Conservation (phyloP, 1,140 invertebrate species). For the Euwallacea fornicatus region DNA sequence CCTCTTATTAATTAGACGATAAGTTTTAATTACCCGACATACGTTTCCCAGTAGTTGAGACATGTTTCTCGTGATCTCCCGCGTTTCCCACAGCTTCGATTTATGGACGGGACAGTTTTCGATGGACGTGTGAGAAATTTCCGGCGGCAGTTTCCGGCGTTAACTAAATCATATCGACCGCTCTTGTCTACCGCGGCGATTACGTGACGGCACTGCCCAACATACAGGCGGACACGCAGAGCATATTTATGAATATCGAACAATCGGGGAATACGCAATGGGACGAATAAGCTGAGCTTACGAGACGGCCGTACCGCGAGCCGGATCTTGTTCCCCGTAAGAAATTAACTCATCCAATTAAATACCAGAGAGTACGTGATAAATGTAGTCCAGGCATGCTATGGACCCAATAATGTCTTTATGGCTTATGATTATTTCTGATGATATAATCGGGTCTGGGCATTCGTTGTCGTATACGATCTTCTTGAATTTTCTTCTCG, state of each 20-base stretch:
- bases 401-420: constrained; percentile 31
- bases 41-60: constrained; percentile 4
- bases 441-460: neutral
- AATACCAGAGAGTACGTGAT: constrained; percentile 28
- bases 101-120: neutral
- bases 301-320: constrained; percentile 17
- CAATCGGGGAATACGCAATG: too few species aligned
- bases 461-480: too few species aligned
- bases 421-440: constrained; percentile 19
- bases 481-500: too few species aligned
- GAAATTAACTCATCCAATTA: constrained; percentile 35
- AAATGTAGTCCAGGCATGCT: constrained; percentile 26
- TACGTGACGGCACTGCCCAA: constrained; percentile 20
- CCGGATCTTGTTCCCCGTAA: constrained; percentile 19
- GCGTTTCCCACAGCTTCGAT: constrained; percentile 10
- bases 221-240: neutral
- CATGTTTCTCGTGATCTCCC: constrained; percentile 16
- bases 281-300: constrained; percentile 1
- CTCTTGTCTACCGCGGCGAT: constrained; percentile 1
- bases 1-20: constrained; percentile 15
- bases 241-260: constrained; percentile 7
- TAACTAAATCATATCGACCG: constrained; percentile 28
- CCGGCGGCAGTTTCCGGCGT: constrained; percentile 17
- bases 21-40: constrained; percentile 18
- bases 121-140: constrained; percentile 3